Percentiles rank a stretch among this genome's conserved stretches.
These are phyloP conservation scores for Sphaerophoria rueppellii DNA, from an alignment of 2,888 invertebrate genomes.

Conservation along the genomic window DNA sequence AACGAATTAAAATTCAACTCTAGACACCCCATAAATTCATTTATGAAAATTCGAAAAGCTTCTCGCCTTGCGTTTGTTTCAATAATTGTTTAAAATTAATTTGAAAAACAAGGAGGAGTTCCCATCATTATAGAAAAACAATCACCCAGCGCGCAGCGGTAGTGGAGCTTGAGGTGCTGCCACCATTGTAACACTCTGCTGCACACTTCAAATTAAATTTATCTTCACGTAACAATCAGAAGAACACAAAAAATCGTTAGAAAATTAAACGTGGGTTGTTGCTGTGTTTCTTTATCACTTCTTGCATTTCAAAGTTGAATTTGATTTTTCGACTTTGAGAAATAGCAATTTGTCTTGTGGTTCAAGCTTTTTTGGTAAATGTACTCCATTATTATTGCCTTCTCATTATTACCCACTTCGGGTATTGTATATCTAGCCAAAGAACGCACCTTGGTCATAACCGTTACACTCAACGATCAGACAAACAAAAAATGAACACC, in stretches of 20 bases:
- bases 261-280: slow-evolving; percentile 39
- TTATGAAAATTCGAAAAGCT: slow-evolving; percentile 13
- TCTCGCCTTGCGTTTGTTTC: slow-evolving; percentile 21
- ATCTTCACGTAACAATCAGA: slow-evolving; percentile 49
- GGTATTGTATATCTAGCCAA: background rate
- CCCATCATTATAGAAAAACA: slow-evolving; percentile 11
- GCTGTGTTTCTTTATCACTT: slow-evolving; percentile 1
- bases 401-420: slow-evolving; percentile 51
- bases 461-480: slow-evolving; percentile 46
- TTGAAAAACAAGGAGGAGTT: slow-evolving; percentile 29
- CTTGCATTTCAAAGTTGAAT: slow-evolving; percentile 40
- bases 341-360: slow-evolving; percentile 58
- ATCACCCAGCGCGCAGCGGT: background rate
- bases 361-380: too few species aligned
- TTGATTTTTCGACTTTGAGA: slow-evolving; percentile 35
- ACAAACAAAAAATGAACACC: slow-evolving; percentile 16
- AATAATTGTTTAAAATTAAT: slow-evolving; percentile 10
- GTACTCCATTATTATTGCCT: slow-evolving; percentile 10
- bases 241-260: slow-evolving; percentile 13
- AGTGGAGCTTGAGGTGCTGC: background rate
- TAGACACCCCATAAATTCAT: slow-evolving; percentile 33
- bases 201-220: slow-evolving; percentile 42
- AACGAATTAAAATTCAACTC: slow-evolving; percentile 22
- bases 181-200: slow-evolving; percentile 42
- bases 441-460: slow-evolving; percentile 48